Percentiles rank a stretch among this genome's conserved stretches.
Evolutionary conservation across 92 coral and sea anemone species (phyloP).

Genomic region (Isaurus tuberculatus): DNA sequence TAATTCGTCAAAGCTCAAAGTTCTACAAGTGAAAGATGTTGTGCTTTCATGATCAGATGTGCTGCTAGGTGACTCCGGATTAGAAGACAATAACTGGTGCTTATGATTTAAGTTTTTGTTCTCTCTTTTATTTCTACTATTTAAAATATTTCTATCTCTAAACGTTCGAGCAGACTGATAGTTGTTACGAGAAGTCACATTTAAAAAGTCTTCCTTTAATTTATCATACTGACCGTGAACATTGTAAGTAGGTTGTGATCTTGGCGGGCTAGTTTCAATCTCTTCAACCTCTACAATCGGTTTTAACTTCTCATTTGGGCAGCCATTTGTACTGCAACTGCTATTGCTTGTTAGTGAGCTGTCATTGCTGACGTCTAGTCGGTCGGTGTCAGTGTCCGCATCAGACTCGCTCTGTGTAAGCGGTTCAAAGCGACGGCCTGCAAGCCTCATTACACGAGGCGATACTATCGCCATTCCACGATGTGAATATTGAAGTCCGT

Average conservation of each 20-base stretch:
- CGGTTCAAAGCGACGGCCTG: slow-evolving; percentile 36
- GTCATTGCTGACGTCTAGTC: slow-evolving; percentile 79
- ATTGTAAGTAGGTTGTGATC: slow-evolving; percentile 58
- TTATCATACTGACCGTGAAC: slow-evolving; percentile 65
- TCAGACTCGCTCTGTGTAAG: slow-evolving; percentile 45
- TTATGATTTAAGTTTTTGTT: slow-evolving; percentile 44
- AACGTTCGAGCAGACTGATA: slow-evolving; percentile 60
- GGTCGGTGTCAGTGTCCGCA: slow-evolving; percentile 75
- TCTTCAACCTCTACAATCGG: slow-evolving; percentile 60
- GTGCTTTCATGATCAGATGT: slow-evolving; percentile 56
- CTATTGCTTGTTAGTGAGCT: slow-evolving; percentile 69
- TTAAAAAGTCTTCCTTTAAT: slow-evolving; percentile 75
- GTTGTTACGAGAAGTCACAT: slow-evolving; percentile 75
- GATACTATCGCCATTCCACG: slow-evolving; percentile 32
- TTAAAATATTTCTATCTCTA: slow-evolving; percentile 51
- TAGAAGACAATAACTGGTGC: slow-evolving; percentile 17
- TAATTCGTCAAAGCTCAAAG: slow-evolving; percentile 55
- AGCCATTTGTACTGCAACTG: slow-evolving; percentile 55
- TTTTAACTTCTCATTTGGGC: slow-evolving; percentile 39
- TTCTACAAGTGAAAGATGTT: slow-evolving; percentile 8
- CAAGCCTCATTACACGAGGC: slow-evolving; percentile 29
- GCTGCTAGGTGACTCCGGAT: slow-evolving; percentile 41
- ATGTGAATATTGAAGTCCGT: slow-evolving; percentile 57
- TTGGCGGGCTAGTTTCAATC: slow-evolving; percentile 58
- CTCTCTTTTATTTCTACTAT: slow-evolving; percentile 6